Percentiles rank a stretch among this genome's conserved stretches.
Evolutionary conservation across 2,888 invertebrate species (phyloP).

Genomic region (Mayetiola destructor): DNA sequence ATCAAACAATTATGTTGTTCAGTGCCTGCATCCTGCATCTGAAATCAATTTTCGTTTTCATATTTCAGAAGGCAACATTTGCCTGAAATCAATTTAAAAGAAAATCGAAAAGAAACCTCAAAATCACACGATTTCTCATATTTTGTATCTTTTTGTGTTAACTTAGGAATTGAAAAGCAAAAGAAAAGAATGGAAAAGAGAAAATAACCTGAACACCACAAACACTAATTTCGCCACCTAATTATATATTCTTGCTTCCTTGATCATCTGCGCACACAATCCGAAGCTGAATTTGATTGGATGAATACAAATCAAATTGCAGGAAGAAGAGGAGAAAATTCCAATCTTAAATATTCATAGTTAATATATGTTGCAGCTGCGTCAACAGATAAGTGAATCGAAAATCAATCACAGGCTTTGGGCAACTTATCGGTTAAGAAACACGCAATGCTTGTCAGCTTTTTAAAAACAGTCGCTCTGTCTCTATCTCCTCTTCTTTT

Average conservation of each 20-base stretch:
- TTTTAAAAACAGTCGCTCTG: too few species aligned
- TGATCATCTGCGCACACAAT: neutral
- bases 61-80: too few species aligned
- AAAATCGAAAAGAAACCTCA: neutral
- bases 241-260: constrained; percentile 10
- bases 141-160: neutral
- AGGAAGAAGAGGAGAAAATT: neutral
- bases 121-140: neutral
- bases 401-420: constrained; percentile 7
- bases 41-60: neutral
- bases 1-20: neutral
- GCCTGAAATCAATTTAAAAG: neutral
- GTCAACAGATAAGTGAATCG: neutral
- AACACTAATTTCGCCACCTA: constrained; percentile 11
- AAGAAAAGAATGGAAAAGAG: neutral
- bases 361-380: constrained; percentile 1
- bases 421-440: constrained; percentile 10
- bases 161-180: neutral
- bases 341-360: constrained; percentile 1
- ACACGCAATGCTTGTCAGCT: neutral
- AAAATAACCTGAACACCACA: constrained; percentile 4
- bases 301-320: neutral
- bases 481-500: neutral
- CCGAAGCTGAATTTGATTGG: neutral
- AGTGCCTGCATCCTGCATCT: neutral